These are phyloP conservation scores for Geotria australis DNA, from an alignment of 2,797 vertebrate species.

Conservation along the genomic window DNA sequence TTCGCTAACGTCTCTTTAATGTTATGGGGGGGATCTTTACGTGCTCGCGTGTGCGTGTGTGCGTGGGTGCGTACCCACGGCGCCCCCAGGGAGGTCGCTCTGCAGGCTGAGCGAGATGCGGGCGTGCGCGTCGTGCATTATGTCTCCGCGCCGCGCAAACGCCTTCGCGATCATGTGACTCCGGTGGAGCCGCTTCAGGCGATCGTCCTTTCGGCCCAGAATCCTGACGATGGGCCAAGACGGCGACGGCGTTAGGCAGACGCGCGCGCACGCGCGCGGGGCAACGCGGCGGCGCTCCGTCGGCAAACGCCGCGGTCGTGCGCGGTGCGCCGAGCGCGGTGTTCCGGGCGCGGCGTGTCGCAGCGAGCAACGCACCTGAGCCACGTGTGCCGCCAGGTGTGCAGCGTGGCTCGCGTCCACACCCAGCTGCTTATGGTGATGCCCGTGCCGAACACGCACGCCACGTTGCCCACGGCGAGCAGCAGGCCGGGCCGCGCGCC, in stretches of 20 bases:
- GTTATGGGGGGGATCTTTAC: too few species aligned
- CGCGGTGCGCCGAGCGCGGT: too few species aligned
- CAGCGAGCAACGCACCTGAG: slow-evolving; percentile 31
- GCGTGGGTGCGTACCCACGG: slow-evolving; percentile 33
- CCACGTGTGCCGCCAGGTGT: slow-evolving; percentile 96
- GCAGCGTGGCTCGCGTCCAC: slow-evolving; percentile 91
- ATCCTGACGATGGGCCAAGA: slow-evolving; percentile 17
- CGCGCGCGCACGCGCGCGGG: too few species aligned
- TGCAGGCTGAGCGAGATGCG: slow-evolving; percentile 92
- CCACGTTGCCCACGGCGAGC: slow-evolving; percentile 95
- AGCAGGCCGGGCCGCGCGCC: slow-evolving; percentile 81
- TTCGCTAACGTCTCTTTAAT: too few species aligned
- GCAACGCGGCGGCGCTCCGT: too few species aligned
- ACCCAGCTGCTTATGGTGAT: slow-evolving; percentile 98
- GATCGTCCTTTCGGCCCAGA: slow-evolving; percentile 63
- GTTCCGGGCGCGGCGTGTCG: too few species aligned
- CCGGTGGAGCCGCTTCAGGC: slow-evolving; percentile 89
- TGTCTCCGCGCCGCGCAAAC: slow-evolving; percentile 67
- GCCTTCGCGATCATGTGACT: slow-evolving; percentile 99
- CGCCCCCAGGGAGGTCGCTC: slow-evolving; percentile 70
- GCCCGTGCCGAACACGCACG: slow-evolving; percentile 90
- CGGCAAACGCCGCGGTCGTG: too few species aligned
- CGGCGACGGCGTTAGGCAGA: too few species aligned
- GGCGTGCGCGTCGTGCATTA: slow-evolving; percentile 59
- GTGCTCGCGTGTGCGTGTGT: too few species aligned